These are phyloP conservation scores for Calameuta filiformis DNA, from an alignment of 2,888 invertebrate genomes.

Conservation along the genomic window DNA sequence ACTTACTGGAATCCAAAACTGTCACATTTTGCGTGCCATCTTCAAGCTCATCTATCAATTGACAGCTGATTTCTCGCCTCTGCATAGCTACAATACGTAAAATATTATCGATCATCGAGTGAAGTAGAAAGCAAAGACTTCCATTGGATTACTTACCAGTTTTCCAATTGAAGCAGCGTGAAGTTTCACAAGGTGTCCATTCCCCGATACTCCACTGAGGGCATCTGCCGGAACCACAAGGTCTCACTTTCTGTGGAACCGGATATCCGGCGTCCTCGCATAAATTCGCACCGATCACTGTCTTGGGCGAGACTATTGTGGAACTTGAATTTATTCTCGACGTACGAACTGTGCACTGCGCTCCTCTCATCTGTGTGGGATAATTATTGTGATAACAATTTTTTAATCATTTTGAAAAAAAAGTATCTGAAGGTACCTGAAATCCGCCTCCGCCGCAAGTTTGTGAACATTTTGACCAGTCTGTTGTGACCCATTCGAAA, in stretches of 20 bases:
- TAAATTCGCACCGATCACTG: constrained; percentile 72
- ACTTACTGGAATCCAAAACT: constrained; percentile 70
- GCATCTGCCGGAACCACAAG: constrained; percentile 77
- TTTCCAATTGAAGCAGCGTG: constrained; percentile 81
- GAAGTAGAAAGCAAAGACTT: not conserved
- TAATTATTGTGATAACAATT: not conserved
- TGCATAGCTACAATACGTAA: constrained; percentile 73
- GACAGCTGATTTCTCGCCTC: constrained; percentile 75
- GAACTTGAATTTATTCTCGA: constrained; percentile 60
- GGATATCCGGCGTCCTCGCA: constrained; percentile 79
- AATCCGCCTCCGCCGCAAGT: constrained; percentile 83
- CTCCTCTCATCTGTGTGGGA: constrained; percentile 72
- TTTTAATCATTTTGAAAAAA: not conserved
- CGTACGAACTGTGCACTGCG: constrained; percentile 78
- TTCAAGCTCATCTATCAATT: constrained; percentile 66
- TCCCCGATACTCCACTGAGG: constrained; percentile 78
- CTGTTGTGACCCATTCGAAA: constrained; percentile 84
- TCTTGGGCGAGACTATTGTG: constrained; percentile 48
- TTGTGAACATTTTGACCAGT: constrained; percentile 89
- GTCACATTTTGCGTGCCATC: constrained; percentile 68
- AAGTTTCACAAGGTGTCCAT: constrained; percentile 80
- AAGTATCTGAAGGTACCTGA: constrained; percentile 61
- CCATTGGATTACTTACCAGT: constrained; percentile 67
- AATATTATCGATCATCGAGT: not conserved
- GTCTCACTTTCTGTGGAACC: constrained; percentile 73